Conservation (phyloP, 1,140 invertebrate species). For the Brachionus manjavacas region DNA sequence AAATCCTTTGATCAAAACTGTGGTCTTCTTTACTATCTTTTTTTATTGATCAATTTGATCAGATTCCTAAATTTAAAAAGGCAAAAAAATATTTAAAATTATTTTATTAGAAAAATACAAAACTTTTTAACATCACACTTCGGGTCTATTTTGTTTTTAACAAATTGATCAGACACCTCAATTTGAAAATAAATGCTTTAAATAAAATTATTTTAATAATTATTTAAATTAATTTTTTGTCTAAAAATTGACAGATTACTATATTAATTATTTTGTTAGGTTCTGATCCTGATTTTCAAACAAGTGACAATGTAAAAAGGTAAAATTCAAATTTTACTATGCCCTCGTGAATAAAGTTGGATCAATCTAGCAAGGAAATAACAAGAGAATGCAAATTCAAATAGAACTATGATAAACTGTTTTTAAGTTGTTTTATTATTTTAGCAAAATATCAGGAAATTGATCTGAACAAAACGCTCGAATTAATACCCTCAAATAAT, state of each 20-base stretch:
- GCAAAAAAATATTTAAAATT: background rate
- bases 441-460: constrained; percentile 5
- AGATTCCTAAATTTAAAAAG: background rate
- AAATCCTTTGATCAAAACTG: no score
- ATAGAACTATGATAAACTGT: background rate
- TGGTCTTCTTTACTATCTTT: background rate
- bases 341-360: background rate
- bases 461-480: background rate
- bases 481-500: background rate
- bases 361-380: background rate
- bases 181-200: background rate
- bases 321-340: background rate
- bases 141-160: background rate
- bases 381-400: background rate
- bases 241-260: background rate
- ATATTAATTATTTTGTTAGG: background rate
- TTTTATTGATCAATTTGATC: background rate
- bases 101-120: no score
- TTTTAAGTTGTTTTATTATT: background rate
- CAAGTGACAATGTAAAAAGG: background rate
- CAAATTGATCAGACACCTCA: background rate
- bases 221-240: background rate
- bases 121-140: no score
- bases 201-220: background rate
- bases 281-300: no score